Evolutionary conservation across 2,888 invertebrate species (phyloP).

Genomic region (Polymixis lichenea): DNA sequence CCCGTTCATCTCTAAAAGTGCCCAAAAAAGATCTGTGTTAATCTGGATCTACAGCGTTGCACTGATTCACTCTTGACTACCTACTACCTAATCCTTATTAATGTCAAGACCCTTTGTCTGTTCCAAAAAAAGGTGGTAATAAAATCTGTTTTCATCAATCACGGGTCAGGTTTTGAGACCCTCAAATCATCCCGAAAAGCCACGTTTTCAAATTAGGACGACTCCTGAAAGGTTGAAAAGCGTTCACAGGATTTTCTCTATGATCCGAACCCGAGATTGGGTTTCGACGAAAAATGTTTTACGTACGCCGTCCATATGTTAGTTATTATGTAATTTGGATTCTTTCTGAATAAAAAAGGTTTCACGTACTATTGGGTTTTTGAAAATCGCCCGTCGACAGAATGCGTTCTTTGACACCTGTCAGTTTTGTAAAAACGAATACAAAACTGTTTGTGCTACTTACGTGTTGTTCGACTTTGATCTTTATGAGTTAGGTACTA

Average conservation of each 20-base stretch:
- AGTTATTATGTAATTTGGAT: conserved; percentile 26
- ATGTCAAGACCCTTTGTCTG: background rate
- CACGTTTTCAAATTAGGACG: conserved; percentile 38
- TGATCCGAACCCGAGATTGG: conserved; percentile 30
- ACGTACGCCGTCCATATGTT: background rate
- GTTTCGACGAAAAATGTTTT: conserved; percentile 15
- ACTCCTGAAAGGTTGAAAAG: conserved; percentile 17
- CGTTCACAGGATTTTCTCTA: conserved; percentile 7
- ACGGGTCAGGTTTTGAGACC: background rate
- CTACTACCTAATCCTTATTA: background rate
- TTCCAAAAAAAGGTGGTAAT: conserved; percentile 2
- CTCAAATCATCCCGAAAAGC: conserved; percentile 10
- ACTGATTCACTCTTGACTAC: too few relatives aligned
- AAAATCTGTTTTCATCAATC: conserved; percentile 34
- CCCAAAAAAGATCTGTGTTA: too few relatives aligned
- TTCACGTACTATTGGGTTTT: background rate
- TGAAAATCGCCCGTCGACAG: background rate
- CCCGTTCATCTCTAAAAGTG: too few relatives aligned
- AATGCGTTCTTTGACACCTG: too few relatives aligned
- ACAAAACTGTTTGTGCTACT: too few relatives aligned
- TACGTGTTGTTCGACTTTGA: too few relatives aligned
- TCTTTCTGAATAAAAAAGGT: conserved; percentile 7
- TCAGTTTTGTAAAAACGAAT: too few relatives aligned
- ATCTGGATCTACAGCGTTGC: too few relatives aligned
- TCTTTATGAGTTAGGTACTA: too few relatives aligned